Evolutionary conservation across 2,888 invertebrate species (phyloP).

Genomic region (Parthenolecanium corni): DNA sequence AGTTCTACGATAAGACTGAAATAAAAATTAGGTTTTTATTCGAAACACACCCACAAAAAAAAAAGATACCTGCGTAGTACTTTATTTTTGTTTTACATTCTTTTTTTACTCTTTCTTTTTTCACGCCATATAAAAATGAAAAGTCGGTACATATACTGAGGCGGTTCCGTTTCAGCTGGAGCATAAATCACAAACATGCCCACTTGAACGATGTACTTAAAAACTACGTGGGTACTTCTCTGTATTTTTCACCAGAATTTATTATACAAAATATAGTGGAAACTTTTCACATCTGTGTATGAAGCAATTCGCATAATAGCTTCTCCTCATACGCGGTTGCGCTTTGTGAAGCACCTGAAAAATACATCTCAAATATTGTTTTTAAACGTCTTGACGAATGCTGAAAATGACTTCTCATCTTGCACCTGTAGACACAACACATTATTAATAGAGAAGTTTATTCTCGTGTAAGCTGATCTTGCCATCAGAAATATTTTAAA

Average conservation of each 20-base stretch:
- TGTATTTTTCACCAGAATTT: neutral
- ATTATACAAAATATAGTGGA: constrained; percentile 11
- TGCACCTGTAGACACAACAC: neutral
- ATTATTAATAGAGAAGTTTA: too few relatives aligned
- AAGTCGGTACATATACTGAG: neutral
- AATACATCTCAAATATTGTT: neutral
- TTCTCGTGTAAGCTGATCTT: too few relatives aligned
- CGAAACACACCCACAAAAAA: too few relatives aligned
- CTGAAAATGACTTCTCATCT: neutral
- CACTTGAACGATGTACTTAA: neutral
- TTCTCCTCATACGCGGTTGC: neutral
- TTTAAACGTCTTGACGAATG: neutral
- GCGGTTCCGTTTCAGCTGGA: neutral
- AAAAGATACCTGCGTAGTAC: too few relatives aligned
- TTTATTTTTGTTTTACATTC: too few relatives aligned
- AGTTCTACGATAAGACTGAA: too few relatives aligned
- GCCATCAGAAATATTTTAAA: too few relatives aligned
- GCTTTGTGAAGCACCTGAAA: neutral
- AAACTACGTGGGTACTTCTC: neutral
- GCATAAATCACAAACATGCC: constrained; percentile 1
- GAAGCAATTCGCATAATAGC: constrained; percentile 16
- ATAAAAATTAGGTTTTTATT: too few relatives aligned
- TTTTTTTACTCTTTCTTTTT: neutral
- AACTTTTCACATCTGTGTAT: constrained; percentile 19
- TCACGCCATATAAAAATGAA: neutral